Conservation (phyloP, 92 coral and sea anemone species). For the Desmophyllum pertusum region DNA sequence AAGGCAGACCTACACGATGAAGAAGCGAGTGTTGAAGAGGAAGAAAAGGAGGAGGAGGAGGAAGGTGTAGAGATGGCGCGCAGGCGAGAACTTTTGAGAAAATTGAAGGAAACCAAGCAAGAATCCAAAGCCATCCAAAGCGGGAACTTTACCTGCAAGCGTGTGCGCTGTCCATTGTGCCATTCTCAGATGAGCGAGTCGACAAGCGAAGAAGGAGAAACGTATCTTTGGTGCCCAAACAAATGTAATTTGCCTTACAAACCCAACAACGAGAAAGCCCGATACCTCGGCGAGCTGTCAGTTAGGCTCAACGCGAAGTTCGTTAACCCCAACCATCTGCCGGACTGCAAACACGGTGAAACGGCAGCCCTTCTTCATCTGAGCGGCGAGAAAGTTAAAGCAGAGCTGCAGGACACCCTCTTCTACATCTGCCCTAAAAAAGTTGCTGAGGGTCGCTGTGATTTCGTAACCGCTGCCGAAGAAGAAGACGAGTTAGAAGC, state of each 20-base stretch:
- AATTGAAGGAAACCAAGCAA: neutral
- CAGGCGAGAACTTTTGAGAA: neutral
- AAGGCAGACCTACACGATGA: neutral
- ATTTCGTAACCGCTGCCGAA: neutral
- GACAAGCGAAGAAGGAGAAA: neutral
- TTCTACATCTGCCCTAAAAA: neutral
- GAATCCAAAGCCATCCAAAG: neutral
- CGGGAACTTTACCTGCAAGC: neutral
- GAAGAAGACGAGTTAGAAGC: too few species aligned
- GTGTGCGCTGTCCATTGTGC: neutral
- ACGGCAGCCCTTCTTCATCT: neutral
- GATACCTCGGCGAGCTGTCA: neutral
- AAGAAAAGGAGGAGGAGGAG: neutral
- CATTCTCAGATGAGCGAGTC: conserved; percentile 1
- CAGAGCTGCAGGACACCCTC: neutral
- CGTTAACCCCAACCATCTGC: neutral
- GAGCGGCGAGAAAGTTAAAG: neutral
- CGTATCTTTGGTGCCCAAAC: neutral
- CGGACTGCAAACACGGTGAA: neutral
- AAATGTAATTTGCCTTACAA: neutral
- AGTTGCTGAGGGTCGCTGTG: neutral
- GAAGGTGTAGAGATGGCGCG: neutral
- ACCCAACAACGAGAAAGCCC: neutral
- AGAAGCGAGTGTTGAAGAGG: too few species aligned
- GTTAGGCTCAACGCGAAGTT: neutral